Base-by-base conservation (phyloP, 2,797 vertebrate genomes). In the Chaunax sp. region DNA sequence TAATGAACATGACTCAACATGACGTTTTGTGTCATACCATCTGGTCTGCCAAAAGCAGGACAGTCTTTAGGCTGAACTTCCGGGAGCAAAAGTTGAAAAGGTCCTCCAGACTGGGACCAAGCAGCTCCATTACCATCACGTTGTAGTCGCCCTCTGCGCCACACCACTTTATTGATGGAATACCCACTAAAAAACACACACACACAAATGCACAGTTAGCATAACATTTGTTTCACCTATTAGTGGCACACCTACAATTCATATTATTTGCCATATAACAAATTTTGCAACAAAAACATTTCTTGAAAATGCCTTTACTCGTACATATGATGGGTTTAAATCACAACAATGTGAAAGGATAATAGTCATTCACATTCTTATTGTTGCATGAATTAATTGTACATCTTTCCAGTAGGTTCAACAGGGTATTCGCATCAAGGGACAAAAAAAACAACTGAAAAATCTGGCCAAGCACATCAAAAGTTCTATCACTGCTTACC, bases 11-110 rank as follows among this genome's bases (percentile, higher is more conserved):
- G 33, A 51, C 6, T 37, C 49, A 12, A 44, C 44, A 20, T 6
- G 12, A 49, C 3, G 10, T 25, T 59, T 19, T 57, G 40, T 18
- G 40, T 44, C 77, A 75, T 93, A 98, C 97, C 97, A 98, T 98
- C 90, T 98, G 97, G 93, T 98, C 97, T 18, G 97, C 97, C 88
- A 98, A 81, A 62, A 98, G 95, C 81, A 98, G 93, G 80, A 98
- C 97, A 0, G 97, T 98, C 93, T 98, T 98, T 62, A 98, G 93
- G 92, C 97, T 98, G 94, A 98, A 98, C 91, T 98, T 98, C 83
- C 97, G 93, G 51, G 97, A 98, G 86, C 97, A 98, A 84, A 98
- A 98, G 92, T 98, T 98, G 89, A 98, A 98, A 66, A 98, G 96
- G 92, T 98, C 97, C 85, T 98, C 97, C 47, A 98, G 90, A 80